These are phyloP conservation scores for Chloroclystis v-ata DNA, from an alignment of 2,888 invertebrate genomes.

Conservation along the genomic window DNA sequence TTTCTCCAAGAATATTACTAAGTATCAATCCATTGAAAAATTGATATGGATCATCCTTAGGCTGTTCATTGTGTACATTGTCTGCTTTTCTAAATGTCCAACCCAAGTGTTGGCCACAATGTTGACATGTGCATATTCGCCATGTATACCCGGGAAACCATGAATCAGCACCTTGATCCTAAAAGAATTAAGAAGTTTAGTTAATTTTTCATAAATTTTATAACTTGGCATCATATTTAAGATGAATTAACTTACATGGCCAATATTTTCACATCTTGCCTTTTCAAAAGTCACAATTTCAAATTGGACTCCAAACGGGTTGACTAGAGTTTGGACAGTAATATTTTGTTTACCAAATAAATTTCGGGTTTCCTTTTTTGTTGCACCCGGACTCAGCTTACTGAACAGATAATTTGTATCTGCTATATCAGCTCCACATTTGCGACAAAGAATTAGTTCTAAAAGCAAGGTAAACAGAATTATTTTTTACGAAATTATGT, in stretches of 20 bases:
- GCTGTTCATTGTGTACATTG: slow-evolving; percentile 20
- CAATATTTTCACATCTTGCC: slow-evolving; percentile 74
- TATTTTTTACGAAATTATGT: too few species aligned
- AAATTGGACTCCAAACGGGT: slow-evolving; percentile 76
- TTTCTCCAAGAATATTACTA: slow-evolving; percentile 68
- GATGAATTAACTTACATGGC: slow-evolving; percentile 55
- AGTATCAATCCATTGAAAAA: slow-evolving; percentile 69
- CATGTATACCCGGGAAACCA: slow-evolving; percentile 83
- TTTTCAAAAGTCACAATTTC: slow-evolving; percentile 72
- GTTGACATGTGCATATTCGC: slow-evolving; percentile 80
- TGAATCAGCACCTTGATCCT: slow-evolving; percentile 77
- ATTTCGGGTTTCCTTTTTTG: slow-evolving; percentile 64
- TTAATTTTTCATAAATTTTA: too few species aligned
- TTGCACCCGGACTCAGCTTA: slow-evolving; percentile 71
- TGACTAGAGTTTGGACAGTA: slow-evolving; percentile 75
- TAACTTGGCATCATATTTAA: too few species aligned
- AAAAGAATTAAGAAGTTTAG: not conserved
- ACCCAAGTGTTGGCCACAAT: slow-evolving; percentile 80
- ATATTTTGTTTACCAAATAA: slow-evolving; percentile 75
- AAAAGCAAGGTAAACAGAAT: too few species aligned
- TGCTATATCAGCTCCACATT: slow-evolving; percentile 78
- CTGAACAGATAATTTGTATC: slow-evolving; percentile 73
- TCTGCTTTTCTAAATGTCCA: slow-evolving; percentile 77
- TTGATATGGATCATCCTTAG: slow-evolving; percentile 38
- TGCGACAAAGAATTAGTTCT: slow-evolving; percentile 78